Evolutionary conservation across 2,888 invertebrate species (phyloP), one percentile per base, ranked within the genome.

Genomic region (Ephialtes manifestator): DNA sequence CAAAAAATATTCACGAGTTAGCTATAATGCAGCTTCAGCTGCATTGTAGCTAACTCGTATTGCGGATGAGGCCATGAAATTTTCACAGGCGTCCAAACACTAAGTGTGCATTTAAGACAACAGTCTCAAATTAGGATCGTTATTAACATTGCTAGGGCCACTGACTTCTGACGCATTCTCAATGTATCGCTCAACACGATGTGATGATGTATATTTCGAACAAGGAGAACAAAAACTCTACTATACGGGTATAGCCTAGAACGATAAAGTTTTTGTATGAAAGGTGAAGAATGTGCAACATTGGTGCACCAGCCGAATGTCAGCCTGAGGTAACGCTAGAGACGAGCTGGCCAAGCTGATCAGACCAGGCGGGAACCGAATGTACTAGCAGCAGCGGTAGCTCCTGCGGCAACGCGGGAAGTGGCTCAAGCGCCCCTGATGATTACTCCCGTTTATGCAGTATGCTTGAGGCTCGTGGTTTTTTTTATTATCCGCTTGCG

Each of bases 391-490:
- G 76, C 72, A 60, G 65, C 74, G 53, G 68, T 74, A 76, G 74
- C 53, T 77, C 81, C 68, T 75, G 53, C 53, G 78, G 77, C 74
- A 63, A 65, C 53, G 46, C 77, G 53, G 70, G 77, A 74, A 84
- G 71, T 48, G 75, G 74, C 67, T 53, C 76, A 77, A 83, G 81
- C 84, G 77, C 70, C 78, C 46, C 65, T 55, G 86, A 88, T 88
- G 86, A 89, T 89, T 88, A 86, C 85, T 85, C 86, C 83, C 86
- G 85, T 87, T 85, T 83, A 88, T 85, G 88, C 88, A 84, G 84
- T 82, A 70, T 60, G 67, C 81, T 85, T 74, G 75, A 83, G 85
- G 88, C 87, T 85, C 58, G 83, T 28, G 77, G 39, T 53, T 78
- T 78, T 83, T 83, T 48, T 79, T 79, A 46, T 75, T 72, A 71